Evolutionary conservation across 1,140 invertebrate species (phyloP).

Genomic region (Monomorium pharaonis): DNA sequence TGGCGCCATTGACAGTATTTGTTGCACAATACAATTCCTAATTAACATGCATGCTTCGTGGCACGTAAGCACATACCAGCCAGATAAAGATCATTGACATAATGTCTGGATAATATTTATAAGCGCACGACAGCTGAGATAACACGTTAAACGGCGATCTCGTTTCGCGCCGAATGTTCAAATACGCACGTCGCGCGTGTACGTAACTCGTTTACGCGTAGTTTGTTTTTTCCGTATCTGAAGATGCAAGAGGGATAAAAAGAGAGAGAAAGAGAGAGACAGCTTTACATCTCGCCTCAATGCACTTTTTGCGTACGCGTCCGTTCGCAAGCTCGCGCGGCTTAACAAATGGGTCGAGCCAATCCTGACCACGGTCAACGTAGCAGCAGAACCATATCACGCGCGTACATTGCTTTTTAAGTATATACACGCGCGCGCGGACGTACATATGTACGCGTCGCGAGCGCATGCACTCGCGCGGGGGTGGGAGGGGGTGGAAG

Average conservation of each 20-base stretch:
- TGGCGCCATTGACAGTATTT: background rate
- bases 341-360: constrained; percentile 68
- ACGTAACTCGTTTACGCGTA: background rate
- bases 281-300: background rate
- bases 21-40: background rate
- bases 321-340: constrained; percentile 34
- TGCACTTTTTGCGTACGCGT: constrained; percentile 26
- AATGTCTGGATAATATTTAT: constrained; percentile 20
- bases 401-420: constrained; percentile 52
- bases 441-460: background rate
- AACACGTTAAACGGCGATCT: background rate
- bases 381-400: constrained; percentile 50
- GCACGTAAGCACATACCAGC: background rate
- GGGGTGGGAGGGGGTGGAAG: background rate
- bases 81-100: constrained; percentile 7
- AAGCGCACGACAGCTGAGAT: background rate
- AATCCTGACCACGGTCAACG: constrained; percentile 74
- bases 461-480: constrained; percentile 27
- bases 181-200: no score
- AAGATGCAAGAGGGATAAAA: background rate
- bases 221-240: background rate
- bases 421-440: background rate
- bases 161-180: background rate
- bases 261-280: background rate
- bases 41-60: constrained; percentile 9